Base-by-base conservation (phyloP, 2,888 invertebrate species). In the Caenorhabditis uteleia region DNA sequence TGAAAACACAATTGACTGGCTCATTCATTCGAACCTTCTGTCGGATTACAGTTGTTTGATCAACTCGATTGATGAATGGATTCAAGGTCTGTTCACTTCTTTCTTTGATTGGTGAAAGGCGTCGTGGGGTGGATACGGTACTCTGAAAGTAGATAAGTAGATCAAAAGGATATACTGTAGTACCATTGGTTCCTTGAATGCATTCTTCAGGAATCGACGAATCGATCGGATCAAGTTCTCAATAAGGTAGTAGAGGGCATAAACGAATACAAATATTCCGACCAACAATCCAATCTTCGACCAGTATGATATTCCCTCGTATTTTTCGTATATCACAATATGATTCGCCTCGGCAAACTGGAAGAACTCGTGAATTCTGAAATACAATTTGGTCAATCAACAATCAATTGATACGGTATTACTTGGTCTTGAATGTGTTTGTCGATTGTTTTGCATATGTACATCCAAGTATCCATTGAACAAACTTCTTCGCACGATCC, bases 401-500 rank as follows among this genome's bases (percentile, higher is more conserved):
- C n/a, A n/a, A n/a, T n/a, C n/a, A n/a, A n/a, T n/a, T n/a, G n/a
- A n/a, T n/a, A n/a, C n/a, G n/a, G n/a, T n/a, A n/a, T n/a, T n/a
- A n/a, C n/a, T n/a, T n/a, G n/a, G n/a, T n/a, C n/a, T n/a, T n/a
- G n/a, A n/a, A n/a, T n/a, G n/a, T n/a, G n/a, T n/a, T n/a, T n/a
- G n/a, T 33, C 21, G 61, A 27, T n/a, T 61, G 55, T 26, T 61
- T 61, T 38, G 50, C 50, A 43, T 61, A 61, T 18, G 50, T 56
- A 40, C 62, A 64, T 16, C 62, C 62, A 21, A 64, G 43, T 39
- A 51, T 53, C 62, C 62, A 64, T n/a, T 57, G 62, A 25, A 64
- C 44, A 20, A 64, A 57, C 12, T 12, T 7, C 7, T 31, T 31
- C 12, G 7, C 12, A 12, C 8, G 12, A 12, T 31, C 7, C 7